These are phyloP conservation scores for Cylas formicarius DNA, from an alignment of 1,140 invertebrate species.

Conservation along the genomic window DNA sequence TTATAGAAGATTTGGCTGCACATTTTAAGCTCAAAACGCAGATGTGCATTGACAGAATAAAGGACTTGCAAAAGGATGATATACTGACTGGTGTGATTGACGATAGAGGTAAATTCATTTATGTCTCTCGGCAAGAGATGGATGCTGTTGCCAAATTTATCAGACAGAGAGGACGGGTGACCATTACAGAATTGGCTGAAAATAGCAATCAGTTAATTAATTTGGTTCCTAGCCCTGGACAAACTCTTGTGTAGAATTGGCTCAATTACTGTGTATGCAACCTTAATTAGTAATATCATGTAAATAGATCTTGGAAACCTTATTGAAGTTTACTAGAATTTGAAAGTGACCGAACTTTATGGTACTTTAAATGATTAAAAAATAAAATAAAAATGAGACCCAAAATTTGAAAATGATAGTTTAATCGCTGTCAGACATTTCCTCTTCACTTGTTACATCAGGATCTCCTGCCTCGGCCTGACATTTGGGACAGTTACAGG, in stretches of 20 bases:
- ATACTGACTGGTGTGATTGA: constrained; percentile 91
- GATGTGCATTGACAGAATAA: constrained; percentile 76
- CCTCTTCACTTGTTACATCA: constrained; percentile 72
- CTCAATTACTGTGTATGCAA: background rate
- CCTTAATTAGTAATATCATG: background rate
- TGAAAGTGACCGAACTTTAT: background rate
- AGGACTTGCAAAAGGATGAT: constrained; percentile 74
- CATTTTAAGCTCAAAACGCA: constrained; percentile 92
- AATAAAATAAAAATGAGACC: background rate
- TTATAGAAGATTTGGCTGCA: constrained; percentile 88
- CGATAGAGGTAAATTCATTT: constrained; percentile 98
- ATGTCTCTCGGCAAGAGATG: constrained; percentile 87
- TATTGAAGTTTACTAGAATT: constrained; percentile 5
- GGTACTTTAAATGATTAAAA: background rate
- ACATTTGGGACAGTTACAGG: constrained; percentile 77
- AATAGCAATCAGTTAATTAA: constrained; percentile 91
- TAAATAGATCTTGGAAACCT: background rate
- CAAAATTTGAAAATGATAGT: constrained; percentile 45
- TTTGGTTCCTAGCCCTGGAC: constrained; percentile 50
- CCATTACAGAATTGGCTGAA: constrained; percentile 87
- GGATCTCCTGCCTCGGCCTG: constrained; percentile 62
- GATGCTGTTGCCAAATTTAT: constrained; percentile 93
- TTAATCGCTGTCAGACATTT: constrained; percentile 49
- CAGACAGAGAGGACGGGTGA: constrained; percentile 87
- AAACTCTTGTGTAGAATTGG: constrained; percentile 2